Evolutionary conservation across 2,113 vertebrate genomes (phyloP).

Genomic region (Hemicordylus capensis): DNA sequence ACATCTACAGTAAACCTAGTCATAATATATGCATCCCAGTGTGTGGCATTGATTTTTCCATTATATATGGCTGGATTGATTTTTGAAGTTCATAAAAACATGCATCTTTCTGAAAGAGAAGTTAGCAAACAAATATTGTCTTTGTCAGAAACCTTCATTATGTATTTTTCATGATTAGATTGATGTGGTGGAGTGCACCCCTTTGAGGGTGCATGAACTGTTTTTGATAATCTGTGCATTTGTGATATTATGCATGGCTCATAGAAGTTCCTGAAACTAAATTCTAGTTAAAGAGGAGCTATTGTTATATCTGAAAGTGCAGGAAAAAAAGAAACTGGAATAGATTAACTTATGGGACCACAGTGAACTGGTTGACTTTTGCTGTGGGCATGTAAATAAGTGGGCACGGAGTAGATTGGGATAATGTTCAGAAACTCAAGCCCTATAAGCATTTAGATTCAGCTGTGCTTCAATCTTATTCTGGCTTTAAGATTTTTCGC

Average conservation of each 20-base stretch:
- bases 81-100: constrained; percentile 57
- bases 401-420: neutral
- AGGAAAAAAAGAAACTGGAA: constrained; percentile 21
- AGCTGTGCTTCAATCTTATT: neutral
- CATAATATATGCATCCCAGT: constrained; percentile 50
- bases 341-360: neutral
- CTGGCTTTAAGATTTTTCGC: neutral
- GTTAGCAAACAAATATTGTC: constrained; percentile 42
- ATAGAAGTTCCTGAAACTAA: constrained; percentile 9
- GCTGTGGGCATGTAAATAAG: neutral
- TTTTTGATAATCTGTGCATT: neutral
- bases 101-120: constrained; percentile 47
- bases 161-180: constrained; percentile 31
- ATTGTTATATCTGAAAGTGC: constrained; percentile 42
- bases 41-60: constrained; percentile 56
- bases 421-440: neutral
- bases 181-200: neutral
- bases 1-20: constrained; percentile 40
- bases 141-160: constrained; percentile 6
- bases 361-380: neutral
- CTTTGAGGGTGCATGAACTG: neutral
- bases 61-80: constrained; percentile 55
- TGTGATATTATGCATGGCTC: constrained; percentile 14
- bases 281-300: constrained; percentile 30
- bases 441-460: neutral